Conservation (phyloP, 1,140 invertebrate genomes). For the Formica exsecta region DNA sequence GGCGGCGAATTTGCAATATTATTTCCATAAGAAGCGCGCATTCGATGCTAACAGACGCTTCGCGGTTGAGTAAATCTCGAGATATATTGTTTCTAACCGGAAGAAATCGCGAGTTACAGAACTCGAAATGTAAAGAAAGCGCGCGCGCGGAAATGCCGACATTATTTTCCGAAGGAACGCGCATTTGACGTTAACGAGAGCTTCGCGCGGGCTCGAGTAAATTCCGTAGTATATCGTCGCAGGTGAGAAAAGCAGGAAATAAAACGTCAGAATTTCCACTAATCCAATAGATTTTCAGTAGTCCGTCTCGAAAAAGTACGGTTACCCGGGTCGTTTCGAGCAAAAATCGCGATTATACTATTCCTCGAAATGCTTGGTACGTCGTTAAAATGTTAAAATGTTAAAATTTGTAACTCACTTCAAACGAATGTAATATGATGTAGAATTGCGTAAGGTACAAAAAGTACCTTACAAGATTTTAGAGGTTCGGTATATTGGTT, state of each 20-base stretch:
- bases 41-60: constrained; percentile 4
- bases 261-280: constrained; percentile 51
- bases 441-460: neutral
- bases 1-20: constrained; percentile 17
- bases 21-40: constrained; percentile 12
- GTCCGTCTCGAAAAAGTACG: neutral
- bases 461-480: neutral
- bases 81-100: constrained; percentile 21
- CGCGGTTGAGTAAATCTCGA: constrained; percentile 22
- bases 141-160: neutral
- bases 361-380: neutral
- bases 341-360: constrained; percentile 15
- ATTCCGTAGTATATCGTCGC: constrained; percentile 31
- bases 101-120: constrained; percentile 33
- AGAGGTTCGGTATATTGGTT: neutral
- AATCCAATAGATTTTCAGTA: constrained; percentile 36
- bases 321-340: neutral
- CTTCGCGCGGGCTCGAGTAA: constrained; percentile 13
- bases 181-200: constrained; percentile 41
- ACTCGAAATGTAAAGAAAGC: neutral
- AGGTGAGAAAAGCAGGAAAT: constrained; percentile 39
- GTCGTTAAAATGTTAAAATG: neutral
- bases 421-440: neutral
- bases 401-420: constrained; percentile 30
- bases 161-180: constrained; percentile 52